Percentiles rank a stretch among this genome's conserved stretches.
These are phyloP conservation scores for Nannoperca australis DNA, from an alignment of 2,797 vertebrate genomes.

Conservation along the genomic window DNA sequence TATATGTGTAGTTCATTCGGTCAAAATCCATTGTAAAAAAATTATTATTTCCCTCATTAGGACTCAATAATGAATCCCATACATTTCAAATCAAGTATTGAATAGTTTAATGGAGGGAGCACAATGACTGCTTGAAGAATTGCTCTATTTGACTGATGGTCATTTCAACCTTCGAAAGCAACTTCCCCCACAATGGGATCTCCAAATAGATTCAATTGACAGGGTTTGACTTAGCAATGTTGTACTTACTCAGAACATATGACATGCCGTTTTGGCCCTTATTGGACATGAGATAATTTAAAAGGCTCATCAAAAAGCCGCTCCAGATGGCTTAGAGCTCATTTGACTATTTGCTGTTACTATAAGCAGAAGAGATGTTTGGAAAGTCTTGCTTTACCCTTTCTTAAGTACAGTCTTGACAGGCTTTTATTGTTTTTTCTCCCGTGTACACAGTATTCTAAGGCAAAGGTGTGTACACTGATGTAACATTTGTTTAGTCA, in stretches of 20 bases:
- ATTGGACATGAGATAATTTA: conserved; percentile 55
- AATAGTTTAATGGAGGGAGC: background rate
- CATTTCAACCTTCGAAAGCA: conserved; percentile 14
- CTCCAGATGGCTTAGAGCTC: conserved; percentile 66
- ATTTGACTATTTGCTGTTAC: conserved; percentile 49
- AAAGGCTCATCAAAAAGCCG: conserved; percentile 49
- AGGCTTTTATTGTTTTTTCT: conserved; percentile 31
- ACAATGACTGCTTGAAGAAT: background rate
- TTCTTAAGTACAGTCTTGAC: conserved; percentile 30
- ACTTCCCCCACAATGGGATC: background rate
- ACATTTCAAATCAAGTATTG: conserved; percentile 35
- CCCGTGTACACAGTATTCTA: conserved; percentile 7
- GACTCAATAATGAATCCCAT: conserved; percentile 42
- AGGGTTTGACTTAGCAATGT: background rate
- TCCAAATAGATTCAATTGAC: conserved; percentile 19
- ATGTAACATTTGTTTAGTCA: conserved; percentile 12
- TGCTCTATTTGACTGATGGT: conserved; percentile 3
- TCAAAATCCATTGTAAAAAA: conserved; percentile 29
- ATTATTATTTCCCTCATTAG: conserved; percentile 22
- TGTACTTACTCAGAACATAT: conserved; percentile 10
- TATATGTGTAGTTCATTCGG: conserved; percentile 7
- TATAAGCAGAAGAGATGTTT: conserved; percentile 21
- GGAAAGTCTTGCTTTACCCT: conserved; percentile 55
- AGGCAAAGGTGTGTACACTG: background rate
- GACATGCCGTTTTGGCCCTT: conserved; percentile 37